Evolutionary conservation across 2,113 vertebrate species (phyloP).

Genomic region (Chaetodon trifascialis): DNA sequence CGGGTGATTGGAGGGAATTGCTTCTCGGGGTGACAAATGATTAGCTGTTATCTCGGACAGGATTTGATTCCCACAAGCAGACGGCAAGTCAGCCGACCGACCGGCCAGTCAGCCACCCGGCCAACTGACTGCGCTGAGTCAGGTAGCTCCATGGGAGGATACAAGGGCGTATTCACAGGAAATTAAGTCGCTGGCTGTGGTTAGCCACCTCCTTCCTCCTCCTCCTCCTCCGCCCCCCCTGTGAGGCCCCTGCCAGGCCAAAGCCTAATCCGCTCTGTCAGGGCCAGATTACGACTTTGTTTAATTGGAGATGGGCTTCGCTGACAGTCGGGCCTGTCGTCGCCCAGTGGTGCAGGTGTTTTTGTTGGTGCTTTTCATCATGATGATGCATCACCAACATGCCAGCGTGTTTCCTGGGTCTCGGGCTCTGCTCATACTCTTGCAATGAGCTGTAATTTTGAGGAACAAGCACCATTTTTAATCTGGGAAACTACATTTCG

Average conservation of each 20-base stretch:
- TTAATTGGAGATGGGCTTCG: conserved; percentile 87
- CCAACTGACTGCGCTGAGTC: conserved; percentile 86
- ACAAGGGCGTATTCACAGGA: conserved; percentile 87
- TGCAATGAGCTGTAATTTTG: not conserved
- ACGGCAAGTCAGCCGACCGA: conserved; percentile 38
- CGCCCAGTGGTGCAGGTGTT: conserved; percentile 55
- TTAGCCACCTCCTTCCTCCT: conserved; percentile 24
- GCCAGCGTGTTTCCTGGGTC: not conserved
- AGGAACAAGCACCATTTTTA: not conserved
- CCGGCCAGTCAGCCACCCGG: conserved; percentile 21
- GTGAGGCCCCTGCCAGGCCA: conserved; percentile 79
- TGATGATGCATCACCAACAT: not conserved
- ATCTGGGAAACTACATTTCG: too few species aligned
- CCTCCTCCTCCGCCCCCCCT: conserved; percentile 68
- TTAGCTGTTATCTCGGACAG: conserved; percentile 96
- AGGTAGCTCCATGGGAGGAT: conserved; percentile 89
- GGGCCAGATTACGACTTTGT: conserved; percentile 88
- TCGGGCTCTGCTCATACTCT: not conserved
- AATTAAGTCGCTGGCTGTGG: conserved; percentile 86
- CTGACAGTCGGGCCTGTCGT: conserved; percentile 60
- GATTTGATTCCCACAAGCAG: conserved; percentile 92
- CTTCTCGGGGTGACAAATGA: conserved; percentile 98
- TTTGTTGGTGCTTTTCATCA: conserved; percentile 32
- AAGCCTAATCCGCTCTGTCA: conserved; percentile 89
- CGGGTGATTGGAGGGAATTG: conserved; percentile 97